phyloP scores from a whole-genome alignment of 2,113 vertebrate genomes.

The Phaethornis superciliosus region DNA sequence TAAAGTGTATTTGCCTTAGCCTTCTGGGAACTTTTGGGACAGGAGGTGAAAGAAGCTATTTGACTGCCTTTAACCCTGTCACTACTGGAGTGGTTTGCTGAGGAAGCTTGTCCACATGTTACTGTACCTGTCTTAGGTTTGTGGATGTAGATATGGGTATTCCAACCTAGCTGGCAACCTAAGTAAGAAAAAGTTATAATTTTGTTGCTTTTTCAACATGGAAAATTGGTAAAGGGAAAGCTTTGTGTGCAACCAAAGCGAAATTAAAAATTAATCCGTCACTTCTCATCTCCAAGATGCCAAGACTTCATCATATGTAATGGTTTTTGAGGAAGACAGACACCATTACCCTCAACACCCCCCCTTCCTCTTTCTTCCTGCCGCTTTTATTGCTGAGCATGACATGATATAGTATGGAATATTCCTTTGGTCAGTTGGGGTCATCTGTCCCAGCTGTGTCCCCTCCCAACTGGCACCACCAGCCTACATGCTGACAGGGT shows the following conservation, averaged over 20 bases:
- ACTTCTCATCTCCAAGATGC: not conserved
- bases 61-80: not conserved
- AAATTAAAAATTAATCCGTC: not conserved
- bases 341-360: fast-evolving
- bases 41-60: not conserved
- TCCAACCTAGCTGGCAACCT: not conserved
- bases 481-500: not conserved
- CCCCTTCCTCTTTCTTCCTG: fast-evolving
- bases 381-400: not conserved
- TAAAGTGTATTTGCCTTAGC: not conserved
- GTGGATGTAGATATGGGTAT: not conserved
- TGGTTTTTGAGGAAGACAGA: not conserved
- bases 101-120: not conserved
- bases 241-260: not conserved
- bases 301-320: not conserved
- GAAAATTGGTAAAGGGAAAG: not conserved
- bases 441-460: not conserved
- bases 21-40: not conserved
- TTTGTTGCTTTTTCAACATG: not conserved
- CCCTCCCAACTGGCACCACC: not conserved
- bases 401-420: not conserved
- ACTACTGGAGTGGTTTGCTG: no score
- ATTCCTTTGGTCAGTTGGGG: not conserved
- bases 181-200: not conserved
- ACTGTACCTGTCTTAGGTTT: not conserved